These are phyloP conservation scores for Brienomyrus brachyistius DNA, from an alignment of 2,113 vertebrate species.

Conservation along the genomic window DNA sequence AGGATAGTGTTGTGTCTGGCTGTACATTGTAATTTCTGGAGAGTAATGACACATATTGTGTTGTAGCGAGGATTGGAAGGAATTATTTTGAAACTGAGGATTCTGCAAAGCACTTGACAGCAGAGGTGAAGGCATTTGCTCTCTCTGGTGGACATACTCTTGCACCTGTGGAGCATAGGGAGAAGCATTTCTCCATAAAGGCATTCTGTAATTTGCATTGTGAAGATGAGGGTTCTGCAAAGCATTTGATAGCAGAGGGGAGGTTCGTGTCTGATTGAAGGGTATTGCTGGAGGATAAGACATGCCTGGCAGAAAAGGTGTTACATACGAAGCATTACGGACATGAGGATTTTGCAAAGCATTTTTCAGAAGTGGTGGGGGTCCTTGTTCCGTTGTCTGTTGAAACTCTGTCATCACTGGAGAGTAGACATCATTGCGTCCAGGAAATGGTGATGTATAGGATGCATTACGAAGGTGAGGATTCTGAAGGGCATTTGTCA, in stretches of 20 bases:
- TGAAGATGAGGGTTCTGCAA: constrained; percentile 37
- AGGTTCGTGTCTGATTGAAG: constrained; percentile 21
- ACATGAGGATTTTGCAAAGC: constrained; percentile 33
- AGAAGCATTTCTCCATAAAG: constrained; percentile 12
- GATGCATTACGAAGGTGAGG: constrained; percentile 37
- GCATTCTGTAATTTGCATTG: constrained; percentile 32
- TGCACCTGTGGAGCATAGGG: constrained; percentile 25
- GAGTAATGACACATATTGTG: constrained; percentile 37
- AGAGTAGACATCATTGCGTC: constrained; percentile 18
- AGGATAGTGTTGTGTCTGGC: constrained; percentile 22
- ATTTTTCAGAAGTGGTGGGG: constrained; percentile 31
- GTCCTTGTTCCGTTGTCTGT: constrained; percentile 21
- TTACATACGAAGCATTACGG: constrained; percentile 25
- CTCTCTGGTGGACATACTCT: constrained; percentile 5
- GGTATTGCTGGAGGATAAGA: constrained; percentile 21
- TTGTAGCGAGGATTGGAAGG: constrained; percentile 48
- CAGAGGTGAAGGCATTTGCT: neutral
- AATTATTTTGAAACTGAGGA: constrained; percentile 48
- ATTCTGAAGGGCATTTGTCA: constrained; percentile 27
- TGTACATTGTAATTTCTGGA: constrained; percentile 22
- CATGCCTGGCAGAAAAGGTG: constrained; percentile 44
- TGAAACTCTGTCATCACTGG: constrained; percentile 16
- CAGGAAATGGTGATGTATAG: constrained; percentile 42
- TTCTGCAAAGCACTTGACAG: constrained; percentile 31
- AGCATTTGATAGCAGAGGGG: constrained; percentile 34